Evolutionary conservation across 2,797 vertebrate genomes (phyloP).

Genomic region (Aphelocoma californica): DNA sequence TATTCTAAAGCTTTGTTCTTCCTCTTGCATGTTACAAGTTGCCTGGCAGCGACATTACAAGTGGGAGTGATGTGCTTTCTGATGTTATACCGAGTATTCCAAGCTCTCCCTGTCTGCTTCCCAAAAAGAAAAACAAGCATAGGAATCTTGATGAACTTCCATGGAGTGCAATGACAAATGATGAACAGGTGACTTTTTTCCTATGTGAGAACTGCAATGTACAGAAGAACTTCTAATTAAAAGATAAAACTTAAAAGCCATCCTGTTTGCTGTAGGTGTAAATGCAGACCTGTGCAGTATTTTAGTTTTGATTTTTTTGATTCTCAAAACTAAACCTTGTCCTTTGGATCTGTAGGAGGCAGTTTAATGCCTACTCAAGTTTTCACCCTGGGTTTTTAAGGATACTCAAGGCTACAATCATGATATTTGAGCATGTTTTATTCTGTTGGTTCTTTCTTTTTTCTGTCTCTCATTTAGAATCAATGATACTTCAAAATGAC

Average conservation of each 20-base stretch:
- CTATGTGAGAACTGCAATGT: neutral
- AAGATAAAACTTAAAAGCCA: neutral
- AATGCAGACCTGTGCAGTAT: neutral
- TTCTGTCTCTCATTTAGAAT: neutral
- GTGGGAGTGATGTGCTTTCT: constrained; percentile 95
- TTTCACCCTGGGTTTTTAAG: neutral
- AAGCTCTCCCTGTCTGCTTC: constrained; percentile 92
- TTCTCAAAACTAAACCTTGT: neutral
- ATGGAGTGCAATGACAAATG: constrained; percentile 98
- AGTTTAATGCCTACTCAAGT: neutral
- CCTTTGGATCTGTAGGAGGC: neutral
- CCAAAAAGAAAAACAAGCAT: constrained; percentile 94
- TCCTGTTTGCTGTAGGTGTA: neutral
- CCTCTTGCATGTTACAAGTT: constrained; percentile 76
- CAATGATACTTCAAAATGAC: neutral
- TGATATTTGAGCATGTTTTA: neutral
- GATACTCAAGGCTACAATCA: neutral
- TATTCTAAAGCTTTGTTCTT: constrained; percentile 38
- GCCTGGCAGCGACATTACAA: constrained; percentile 95
- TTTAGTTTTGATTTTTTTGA: too few relatives aligned
- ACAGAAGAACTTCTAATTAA: neutral
- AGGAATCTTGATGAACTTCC: constrained; percentile 95
- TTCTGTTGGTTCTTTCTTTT: neutral
- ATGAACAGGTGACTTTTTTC: constrained; percentile 86
- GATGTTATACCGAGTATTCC: constrained; percentile 98